phyloP scores from a whole-genome alignment of 2,888 invertebrate species.

The Ariolimax columbianus region DNA sequence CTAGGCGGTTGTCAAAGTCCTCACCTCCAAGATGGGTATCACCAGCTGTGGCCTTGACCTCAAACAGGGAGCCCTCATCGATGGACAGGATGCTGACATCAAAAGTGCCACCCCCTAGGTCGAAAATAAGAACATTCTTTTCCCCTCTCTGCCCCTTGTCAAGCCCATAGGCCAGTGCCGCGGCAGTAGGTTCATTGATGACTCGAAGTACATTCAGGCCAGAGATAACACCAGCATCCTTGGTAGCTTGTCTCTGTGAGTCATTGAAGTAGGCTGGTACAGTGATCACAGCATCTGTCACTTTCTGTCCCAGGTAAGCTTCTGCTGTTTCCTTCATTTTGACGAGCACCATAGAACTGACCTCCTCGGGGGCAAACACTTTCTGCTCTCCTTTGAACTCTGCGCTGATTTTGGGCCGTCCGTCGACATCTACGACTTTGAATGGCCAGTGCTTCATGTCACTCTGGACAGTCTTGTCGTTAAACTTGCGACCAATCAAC shows the following conservation, averaged over 20 bases:
- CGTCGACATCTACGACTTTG: constrained; percentile 63
- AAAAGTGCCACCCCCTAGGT: constrained; percentile 63
- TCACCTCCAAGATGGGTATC: constrained; percentile 70
- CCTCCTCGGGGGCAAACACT: constrained; percentile 91
- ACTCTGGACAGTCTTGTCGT: constrained; percentile 64
- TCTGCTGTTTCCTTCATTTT: constrained; percentile 25
- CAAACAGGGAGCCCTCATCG: constrained; percentile 84
- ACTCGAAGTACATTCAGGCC: constrained; percentile 80
- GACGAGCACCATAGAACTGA: constrained; percentile 74
- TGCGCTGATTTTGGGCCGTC: constrained; percentile 70
- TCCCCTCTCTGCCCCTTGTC: constrained; percentile 70
- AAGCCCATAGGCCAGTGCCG: constrained; percentile 17
- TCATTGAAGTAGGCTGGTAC: constrained; percentile 24
- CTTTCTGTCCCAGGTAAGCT: constrained; percentile 7
- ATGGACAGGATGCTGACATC: constrained; percentile 76
- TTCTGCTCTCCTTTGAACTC: constrained; percentile 88
- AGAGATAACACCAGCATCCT: constrained; percentile 75
- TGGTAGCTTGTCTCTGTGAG: constrained; percentile 22
- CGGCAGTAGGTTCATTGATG: constrained; percentile 84
- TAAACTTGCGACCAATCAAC: constrained; percentile 68
- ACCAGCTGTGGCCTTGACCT: constrained; percentile 81
- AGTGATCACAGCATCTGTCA: constrained; percentile 30
- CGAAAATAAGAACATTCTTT: constrained; percentile 81
- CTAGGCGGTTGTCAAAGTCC: constrained; percentile 89
- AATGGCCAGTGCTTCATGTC: constrained; percentile 59